Evolutionary conservation across 1,140 invertebrate genomes (phyloP).

Genomic region (Spodoptera frugiperda): DNA sequence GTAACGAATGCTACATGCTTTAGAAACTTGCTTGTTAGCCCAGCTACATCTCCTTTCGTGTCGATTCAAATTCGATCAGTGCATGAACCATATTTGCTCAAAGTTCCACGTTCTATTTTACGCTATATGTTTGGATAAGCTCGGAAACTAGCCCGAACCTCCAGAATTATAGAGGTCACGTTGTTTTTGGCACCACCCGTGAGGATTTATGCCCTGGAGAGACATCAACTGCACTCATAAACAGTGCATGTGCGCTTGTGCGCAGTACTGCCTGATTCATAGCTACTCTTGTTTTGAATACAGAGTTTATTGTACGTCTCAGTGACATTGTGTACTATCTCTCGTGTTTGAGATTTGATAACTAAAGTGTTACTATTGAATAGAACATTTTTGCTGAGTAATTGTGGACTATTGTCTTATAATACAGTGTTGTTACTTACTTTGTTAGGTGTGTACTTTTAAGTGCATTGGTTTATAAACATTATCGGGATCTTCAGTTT

Average conservation of each 20-base stretch:
- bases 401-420: neutral
- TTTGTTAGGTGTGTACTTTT: too few species aligned
- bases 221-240: slow-evolving; percentile 72
- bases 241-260: slow-evolving; percentile 58
- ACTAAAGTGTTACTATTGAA: slow-evolving; percentile 11
- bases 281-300: slow-evolving; percentile 55
- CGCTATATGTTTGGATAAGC: slow-evolving; percentile 50
- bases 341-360: slow-evolving; percentile 35
- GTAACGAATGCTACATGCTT: too few species aligned
- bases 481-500: too few species aligned
- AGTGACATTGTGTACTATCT: slow-evolving; percentile 28
- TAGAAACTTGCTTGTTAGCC: too few species aligned
- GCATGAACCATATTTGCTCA: slow-evolving; percentile 52
- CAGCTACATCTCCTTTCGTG: too few species aligned
- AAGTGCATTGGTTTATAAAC: too few species aligned
- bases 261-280: slow-evolving; percentile 55
- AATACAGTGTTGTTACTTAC: too few species aligned
- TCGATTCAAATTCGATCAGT: slow-evolving; percentile 1
- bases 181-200: slow-evolving; percentile 62
- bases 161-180: slow-evolving; percentile 53
- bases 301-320: slow-evolving; percentile 51
- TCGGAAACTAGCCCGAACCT: slow-evolving; percentile 48
- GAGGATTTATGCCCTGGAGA: slow-evolving; percentile 62
- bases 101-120: slow-evolving; percentile 54
- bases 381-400: neutral